These are phyloP conservation scores for Lophotis ruficrista DNA, from an alignment of 2,113 vertebrate genomes.

Conservation along the genomic window DNA sequence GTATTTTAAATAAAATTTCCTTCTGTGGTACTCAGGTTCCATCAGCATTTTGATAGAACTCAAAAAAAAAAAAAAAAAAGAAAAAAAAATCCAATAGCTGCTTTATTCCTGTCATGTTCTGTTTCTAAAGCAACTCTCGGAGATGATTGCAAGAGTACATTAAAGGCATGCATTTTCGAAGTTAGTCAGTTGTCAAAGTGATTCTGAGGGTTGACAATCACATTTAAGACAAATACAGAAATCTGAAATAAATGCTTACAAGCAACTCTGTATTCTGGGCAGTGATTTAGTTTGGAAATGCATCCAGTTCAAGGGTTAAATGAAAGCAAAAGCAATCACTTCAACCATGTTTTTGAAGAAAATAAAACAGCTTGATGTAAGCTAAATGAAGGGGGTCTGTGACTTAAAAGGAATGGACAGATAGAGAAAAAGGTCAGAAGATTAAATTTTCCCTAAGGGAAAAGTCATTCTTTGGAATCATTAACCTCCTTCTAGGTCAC, in stretches of 20 bases:
- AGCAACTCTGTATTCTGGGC: background rate
- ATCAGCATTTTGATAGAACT: slow-evolving; percentile 26
- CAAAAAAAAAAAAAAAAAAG: background rate
- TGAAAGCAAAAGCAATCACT: slow-evolving; percentile 75
- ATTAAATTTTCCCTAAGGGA: slow-evolving; percentile 82
- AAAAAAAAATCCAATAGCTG: background rate
- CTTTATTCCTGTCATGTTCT: slow-evolving; percentile 52
- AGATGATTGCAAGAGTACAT: slow-evolving; percentile 58
- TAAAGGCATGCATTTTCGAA: slow-evolving; percentile 59
- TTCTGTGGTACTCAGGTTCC: slow-evolving; percentile 2
- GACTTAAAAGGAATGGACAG: slow-evolving; percentile 82
- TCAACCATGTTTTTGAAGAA: slow-evolving; percentile 78
- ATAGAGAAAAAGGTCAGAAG: slow-evolving; percentile 80
- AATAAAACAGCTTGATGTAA: slow-evolving; percentile 79
- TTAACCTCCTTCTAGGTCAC: slow-evolving; percentile 83
- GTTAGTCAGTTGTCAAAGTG: slow-evolving; percentile 51
- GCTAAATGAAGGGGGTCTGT: slow-evolving; percentile 77
- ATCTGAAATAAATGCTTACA: slow-evolving; percentile 50
- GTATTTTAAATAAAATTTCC: slow-evolving; percentile 55
- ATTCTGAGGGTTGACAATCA: slow-evolving; percentile 54
- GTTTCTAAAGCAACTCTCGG: slow-evolving; percentile 19
- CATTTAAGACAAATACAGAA: slow-evolving; percentile 53
- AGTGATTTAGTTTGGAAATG: slow-evolving; percentile 56
- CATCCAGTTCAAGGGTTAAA: slow-evolving; percentile 75
- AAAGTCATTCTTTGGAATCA: slow-evolving; percentile 81